phyloP scores from a whole-genome alignment of 2,888 invertebrate species.

The Hololepta plana region DNA sequence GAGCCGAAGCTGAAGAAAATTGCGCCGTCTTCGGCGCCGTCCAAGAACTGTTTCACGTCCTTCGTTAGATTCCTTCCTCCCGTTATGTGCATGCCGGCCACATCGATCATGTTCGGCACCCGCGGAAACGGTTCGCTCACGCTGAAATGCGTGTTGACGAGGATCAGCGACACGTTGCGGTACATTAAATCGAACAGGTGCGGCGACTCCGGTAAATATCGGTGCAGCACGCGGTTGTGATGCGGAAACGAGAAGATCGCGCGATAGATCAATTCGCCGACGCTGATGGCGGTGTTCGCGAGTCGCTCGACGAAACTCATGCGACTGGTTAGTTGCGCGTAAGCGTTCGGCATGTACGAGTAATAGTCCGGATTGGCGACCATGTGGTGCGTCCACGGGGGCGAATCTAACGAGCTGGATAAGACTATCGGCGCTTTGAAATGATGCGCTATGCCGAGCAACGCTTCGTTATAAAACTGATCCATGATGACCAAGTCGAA shows the following conservation, averaged over 20 bases:
- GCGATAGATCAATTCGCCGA: constrained; percentile 13
- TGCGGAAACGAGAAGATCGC: constrained; percentile 6
- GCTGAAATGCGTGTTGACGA: constrained; percentile 33
- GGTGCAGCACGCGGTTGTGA: constrained; percentile 15
- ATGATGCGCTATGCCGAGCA: constrained; percentile 12
- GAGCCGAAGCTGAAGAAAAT: constrained; percentile 42
- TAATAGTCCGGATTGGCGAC: constrained; percentile 14
- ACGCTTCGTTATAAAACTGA: constrained; percentile 16
- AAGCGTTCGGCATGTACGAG: constrained; percentile 11
- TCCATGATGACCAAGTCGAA: constrained; percentile 19
- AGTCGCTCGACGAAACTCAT: constrained; percentile 14
- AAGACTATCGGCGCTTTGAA: constrained; percentile 14
- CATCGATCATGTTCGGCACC: constrained; percentile 33
- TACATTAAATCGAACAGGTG: constrained; percentile 14
- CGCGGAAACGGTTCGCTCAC: constrained; percentile 29
- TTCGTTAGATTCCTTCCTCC: constrained; percentile 12
- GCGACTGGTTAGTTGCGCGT: constrained; percentile 8
- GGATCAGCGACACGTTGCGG: constrained; percentile 22
- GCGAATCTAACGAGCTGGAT: constrained; percentile 11
- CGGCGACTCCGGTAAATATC: constrained; percentile 16
- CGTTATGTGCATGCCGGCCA: constrained; percentile 31
- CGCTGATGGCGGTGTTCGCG: constrained; percentile 15
- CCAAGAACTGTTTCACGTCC: constrained; percentile 32
- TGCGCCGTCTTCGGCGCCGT: constrained; percentile 31
- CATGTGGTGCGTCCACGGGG: constrained; percentile 12